Evolutionary conservation across 2,113 vertebrate genomes (phyloP).

Genomic region (Onychostoma macrolepis): DNA sequence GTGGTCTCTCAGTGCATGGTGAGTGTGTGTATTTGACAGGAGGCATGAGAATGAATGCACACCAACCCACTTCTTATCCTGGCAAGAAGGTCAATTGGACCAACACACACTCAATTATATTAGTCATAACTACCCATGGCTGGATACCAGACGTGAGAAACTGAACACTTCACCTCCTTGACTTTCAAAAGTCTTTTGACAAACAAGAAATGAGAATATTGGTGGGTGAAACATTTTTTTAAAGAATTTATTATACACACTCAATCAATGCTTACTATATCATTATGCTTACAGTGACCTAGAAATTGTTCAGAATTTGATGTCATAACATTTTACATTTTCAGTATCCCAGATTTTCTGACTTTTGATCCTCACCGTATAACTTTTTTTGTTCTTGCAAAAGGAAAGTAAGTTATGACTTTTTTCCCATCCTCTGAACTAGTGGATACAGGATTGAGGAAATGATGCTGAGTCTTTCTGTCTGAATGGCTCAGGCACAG

Average conservation of each 20-base stretch:
- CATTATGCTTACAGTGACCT: neutral
- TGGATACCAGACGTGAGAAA: slow-evolving; percentile 28
- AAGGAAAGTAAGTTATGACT: neutral
- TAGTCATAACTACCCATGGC: slow-evolving; percentile 42
- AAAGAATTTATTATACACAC: no score
- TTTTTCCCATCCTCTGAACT: neutral
- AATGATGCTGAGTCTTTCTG: neutral
- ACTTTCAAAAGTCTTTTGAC: slow-evolving; percentile 19
- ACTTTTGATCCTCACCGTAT: neutral
- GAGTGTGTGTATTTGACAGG: slow-evolving; percentile 33
- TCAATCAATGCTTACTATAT: neutral
- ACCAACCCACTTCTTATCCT: slow-evolving; percentile 68
- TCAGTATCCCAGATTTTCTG: neutral
- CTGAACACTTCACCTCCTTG: neutral
- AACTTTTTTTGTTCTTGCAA: neutral
- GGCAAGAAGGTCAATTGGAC: slow-evolving; percentile 54
- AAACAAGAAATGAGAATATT: neutral
- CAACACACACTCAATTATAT: slow-evolving; percentile 36
- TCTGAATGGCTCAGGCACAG: slow-evolving; percentile 12
- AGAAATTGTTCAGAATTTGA: neutral
- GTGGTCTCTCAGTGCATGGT: slow-evolving; percentile 57
- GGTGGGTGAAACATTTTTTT: neutral
- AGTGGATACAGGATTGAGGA: neutral
- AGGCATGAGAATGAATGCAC: slow-evolving; percentile 68
- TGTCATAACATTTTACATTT: neutral